Percentiles rank a stretch among this genome's conserved stretches.
Evolutionary conservation across 2,888 invertebrate species (phyloP).

Genomic region (Folsomia manolachei): DNA sequence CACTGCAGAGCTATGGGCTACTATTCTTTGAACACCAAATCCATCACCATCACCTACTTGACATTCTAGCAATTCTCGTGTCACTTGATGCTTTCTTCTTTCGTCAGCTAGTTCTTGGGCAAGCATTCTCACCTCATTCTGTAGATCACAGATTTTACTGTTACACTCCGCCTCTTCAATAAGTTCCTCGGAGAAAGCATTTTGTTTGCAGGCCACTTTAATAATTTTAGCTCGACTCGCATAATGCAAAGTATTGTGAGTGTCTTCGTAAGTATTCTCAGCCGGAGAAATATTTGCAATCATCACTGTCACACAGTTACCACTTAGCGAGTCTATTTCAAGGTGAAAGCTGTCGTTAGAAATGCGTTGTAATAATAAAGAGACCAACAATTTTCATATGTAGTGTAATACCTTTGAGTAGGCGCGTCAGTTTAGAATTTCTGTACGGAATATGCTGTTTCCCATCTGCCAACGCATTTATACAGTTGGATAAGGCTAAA

Average conservation of each 20-base stretch:
- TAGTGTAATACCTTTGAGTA: no score
- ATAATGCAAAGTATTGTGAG: slow-evolving; percentile 87
- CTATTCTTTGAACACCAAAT: slow-evolving; percentile 2
- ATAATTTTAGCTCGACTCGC: slow-evolving; percentile 80
- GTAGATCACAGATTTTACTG: slow-evolving; percentile 23
- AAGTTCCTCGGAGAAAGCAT: slow-evolving; percentile 31
- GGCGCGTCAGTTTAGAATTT: slow-evolving; percentile 84
- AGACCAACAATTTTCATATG: no score
- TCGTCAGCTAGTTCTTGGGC: slow-evolving; percentile 26
- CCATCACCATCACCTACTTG: slow-evolving; percentile 16
- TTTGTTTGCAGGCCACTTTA: slow-evolving; percentile 29
- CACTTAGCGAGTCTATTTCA: slow-evolving; percentile 88
- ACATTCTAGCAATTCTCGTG: slow-evolving; percentile 11
- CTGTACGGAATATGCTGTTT: slow-evolving; percentile 74
- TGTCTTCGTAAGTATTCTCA: slow-evolving; percentile 78
- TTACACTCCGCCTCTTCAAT: slow-evolving; percentile 20
- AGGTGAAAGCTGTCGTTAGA: no score
- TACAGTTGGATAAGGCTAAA: slow-evolving; percentile 75
- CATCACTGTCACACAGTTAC: slow-evolving; percentile 91
- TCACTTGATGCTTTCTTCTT: slow-evolving; percentile 13
- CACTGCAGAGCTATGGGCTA: not conserved
- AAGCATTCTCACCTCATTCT: slow-evolving; percentile 22
- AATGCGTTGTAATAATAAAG: no score
- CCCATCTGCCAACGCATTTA: slow-evolving; percentile 82
- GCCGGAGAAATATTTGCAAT: slow-evolving; percentile 86